Conservation (phyloP, 2,797 vertebrate genomes). For the Leptoclinus maculatus region DNA sequence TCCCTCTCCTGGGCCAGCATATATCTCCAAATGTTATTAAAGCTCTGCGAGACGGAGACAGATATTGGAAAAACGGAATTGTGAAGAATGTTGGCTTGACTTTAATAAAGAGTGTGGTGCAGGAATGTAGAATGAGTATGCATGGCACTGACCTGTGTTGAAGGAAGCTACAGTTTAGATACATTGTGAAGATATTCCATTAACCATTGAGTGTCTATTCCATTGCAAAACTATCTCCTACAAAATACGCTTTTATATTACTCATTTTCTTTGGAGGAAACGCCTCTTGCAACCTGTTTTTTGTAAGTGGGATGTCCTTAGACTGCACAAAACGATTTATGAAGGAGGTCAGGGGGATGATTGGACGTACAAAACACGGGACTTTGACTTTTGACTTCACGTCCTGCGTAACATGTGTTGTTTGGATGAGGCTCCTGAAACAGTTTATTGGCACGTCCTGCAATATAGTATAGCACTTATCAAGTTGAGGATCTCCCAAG, state of each 20-base stretch:
- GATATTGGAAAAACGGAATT: slow-evolving; percentile 63
- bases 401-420: no score
- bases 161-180: background rate
- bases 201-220: background rate
- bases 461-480: background rate
- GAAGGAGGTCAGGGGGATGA: background rate
- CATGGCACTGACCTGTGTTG: slow-evolving; percentile 17
- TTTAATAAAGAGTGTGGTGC: slow-evolving; percentile 39
- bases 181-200: background rate
- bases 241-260: background rate
- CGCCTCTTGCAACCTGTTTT: no score
- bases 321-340: background rate
- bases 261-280: background rate
- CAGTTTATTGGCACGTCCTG: background rate
- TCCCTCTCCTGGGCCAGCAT: slow-evolving; percentile 54
- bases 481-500: no score
- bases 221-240: background rate
- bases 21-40: slow-evolving; percentile 68
- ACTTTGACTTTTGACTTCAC: background rate
- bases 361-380: background rate
- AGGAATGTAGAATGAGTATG: slow-evolving; percentile 56
- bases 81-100: slow-evolving; percentile 50
- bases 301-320: background rate
- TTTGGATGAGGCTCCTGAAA: background rate
- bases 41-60: slow-evolving; percentile 51